phyloP scores from a whole-genome alignment of 2,888 invertebrate species.

The Mayetiola destructor region DNA sequence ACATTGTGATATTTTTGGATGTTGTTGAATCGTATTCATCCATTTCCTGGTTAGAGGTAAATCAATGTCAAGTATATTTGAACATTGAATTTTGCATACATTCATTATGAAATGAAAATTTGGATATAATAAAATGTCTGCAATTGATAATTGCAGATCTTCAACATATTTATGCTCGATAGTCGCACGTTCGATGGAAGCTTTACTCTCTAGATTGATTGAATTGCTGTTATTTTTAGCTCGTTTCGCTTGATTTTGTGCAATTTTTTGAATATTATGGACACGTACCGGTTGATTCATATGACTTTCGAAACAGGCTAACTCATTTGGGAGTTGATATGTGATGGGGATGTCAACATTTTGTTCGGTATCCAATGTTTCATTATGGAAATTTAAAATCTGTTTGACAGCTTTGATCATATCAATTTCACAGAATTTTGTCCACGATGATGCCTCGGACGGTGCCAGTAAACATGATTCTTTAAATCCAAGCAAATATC shows the following conservation, averaged over 20 bases:
- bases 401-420: slow-evolving; percentile 45
- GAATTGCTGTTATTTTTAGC: slow-evolving; percentile 25
- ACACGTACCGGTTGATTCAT: slow-evolving; percentile 67
- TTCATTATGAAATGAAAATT: slow-evolving; percentile 48
- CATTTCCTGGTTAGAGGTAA: slow-evolving; percentile 51
- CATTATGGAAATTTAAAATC: slow-evolving; percentile 25
- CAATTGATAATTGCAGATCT: slow-evolving; percentile 65
- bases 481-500: slow-evolving; percentile 57
- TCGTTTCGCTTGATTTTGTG: slow-evolving; percentile 41
- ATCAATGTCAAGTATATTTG: not conserved
- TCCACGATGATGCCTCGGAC: slow-evolving; percentile 77
- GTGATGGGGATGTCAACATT: slow-evolving; percentile 15
- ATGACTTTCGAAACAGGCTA: slow-evolving; percentile 70
- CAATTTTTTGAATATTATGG: slow-evolving; percentile 70
- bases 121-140: slow-evolving; percentile 67
- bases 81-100: slow-evolving; percentile 23
- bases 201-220: not conserved
- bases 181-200: not conserved
- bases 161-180: slow-evolving; percentile 60
- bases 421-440: slow-evolving; percentile 81
- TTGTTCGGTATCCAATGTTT: slow-evolving; percentile 10
- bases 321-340: slow-evolving; percentile 46
- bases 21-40: slow-evolving; percentile 36
- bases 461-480: slow-evolving; percentile 66
- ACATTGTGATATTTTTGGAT: not conserved